Evolutionary conservation across 2,888 invertebrate species (phyloP), one percentile per base, ranked within the genome.

Genomic region (Charanyca ferruginea): DNA sequence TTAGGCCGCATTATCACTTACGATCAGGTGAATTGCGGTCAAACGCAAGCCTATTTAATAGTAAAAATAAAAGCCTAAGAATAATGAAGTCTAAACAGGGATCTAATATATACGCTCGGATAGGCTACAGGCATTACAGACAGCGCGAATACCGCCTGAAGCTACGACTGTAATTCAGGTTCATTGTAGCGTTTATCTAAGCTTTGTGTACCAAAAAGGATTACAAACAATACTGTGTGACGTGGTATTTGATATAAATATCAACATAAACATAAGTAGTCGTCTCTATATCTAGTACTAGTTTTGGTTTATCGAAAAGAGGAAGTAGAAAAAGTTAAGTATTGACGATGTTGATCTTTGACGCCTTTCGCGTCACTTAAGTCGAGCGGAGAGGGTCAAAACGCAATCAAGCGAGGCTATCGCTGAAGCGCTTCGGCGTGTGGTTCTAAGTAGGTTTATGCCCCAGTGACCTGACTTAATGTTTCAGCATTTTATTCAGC

Each of bases 381-480:
- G 53, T 49, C 47, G 66, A 58, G 66, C 65, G 32, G 65, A 74
- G 77, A 76, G 76, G 73, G 73, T 68, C 75, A 75, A 80, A 72
- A 59, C 63, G 66, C 72, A 76, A 72, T 72, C 72, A 78, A 64
- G 67, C 67, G 67, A 66, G 66, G 61, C 75, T 78, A 80, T 78
- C 62, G 70, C 49, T 62, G 73, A 73, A 66, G 70, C 67, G 66
- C 66, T 78, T 67, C 55, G 67, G 73, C 59, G 64, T 79, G 69
- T 67, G 75, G 72, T 74, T 79, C 72, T 73, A 78, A 77, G 79
- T 77, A 82, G 75, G 80, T 80, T 72, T 80, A 77, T 75, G 85
- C 84, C 82, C 80, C 77, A 85, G 83, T 84, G 84, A 85, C 84
- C 84, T 85, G 77, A 52, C 78, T 79, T 85, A 85, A 84, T 82